Base-by-base conservation (phyloP, 1,140 invertebrate species). In the Micrasema minimum region DNA sequence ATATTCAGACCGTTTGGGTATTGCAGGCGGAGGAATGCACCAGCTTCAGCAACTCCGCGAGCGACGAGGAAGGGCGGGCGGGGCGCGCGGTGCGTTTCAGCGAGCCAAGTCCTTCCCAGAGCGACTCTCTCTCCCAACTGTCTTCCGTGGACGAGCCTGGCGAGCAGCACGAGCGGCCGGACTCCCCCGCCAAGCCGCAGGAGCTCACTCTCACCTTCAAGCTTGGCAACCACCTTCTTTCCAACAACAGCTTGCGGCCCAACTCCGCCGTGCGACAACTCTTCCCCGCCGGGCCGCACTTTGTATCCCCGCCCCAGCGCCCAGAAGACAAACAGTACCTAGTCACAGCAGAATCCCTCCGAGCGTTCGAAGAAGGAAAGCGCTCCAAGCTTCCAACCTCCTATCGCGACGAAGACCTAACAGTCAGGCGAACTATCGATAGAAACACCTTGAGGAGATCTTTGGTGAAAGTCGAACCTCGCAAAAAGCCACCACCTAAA, bases 201-300 rank as follows among this genome's bases (percentile, higher is more conserved):
- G 87, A 88, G 71, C 79, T 88, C 75, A 86, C 85, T 18, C 77
- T 89, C 18, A 85, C 87, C 5, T 88, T 90, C 71, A 88, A 88
- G 76, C 78, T 89, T 2, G 87, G 87, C 45, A 86, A 85, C 71
- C 85, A 87, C 37, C 79, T 86, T 9, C 81, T 88, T n/a, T 84
- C 85, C 6, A 84, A 85, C 46, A 89, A 89, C 71, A 89, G 87
- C 71, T 76, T 87, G 7, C 88, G 88, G 72, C 89, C 90, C 3
- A 92, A 92, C 77, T 92, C 90, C 9, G 91, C 91, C 7, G 90
- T 92, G 10, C 83, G 91, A 22, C 91, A 92, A 76, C 80, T 92
- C 1, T 93, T 93, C 76, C 89, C 89, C 1, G 77, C 79, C 18
- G 85, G 87, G 38, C 87, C 85, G 0, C 79, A 81, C 51, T 87